A percentile compares a stretch with the other conserved stretches of the same genome.
phyloP scores from a whole-genome alignment of 1,140 invertebrate genomes.

The Drosophila setifemur region DNA sequence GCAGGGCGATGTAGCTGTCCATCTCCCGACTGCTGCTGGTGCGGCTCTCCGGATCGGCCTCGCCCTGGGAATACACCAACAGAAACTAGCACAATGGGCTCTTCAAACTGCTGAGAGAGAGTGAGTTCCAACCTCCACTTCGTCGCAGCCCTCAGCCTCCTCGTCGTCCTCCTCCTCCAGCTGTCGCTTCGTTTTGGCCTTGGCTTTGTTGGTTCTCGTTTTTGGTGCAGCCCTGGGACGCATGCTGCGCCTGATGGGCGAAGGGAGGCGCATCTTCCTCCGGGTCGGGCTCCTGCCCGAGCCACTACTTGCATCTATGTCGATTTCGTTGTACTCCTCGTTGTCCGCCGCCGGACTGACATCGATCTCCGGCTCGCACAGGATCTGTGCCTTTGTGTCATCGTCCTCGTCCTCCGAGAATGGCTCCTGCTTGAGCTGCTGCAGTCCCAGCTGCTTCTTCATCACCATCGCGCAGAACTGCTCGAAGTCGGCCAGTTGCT shows the following conservation, averaged over 20 bases:
- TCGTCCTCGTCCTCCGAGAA: constrained; percentile 20
- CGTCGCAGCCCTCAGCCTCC: background rate
- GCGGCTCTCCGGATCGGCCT: constrained; percentile 1
- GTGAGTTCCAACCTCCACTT: no score
- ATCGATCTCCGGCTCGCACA: constrained; percentile 46
- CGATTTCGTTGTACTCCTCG: constrained; percentile 36
- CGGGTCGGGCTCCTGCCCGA: background rate
- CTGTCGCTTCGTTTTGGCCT: constrained; percentile 16
- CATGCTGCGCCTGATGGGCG: constrained; percentile 26
- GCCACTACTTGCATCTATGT: constrained; percentile 4
- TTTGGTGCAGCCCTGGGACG: constrained; percentile 8
- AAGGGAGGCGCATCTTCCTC: background rate
- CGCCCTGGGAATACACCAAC: no score
- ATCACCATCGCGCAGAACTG: constrained; percentile 41
- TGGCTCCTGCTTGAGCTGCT: constrained; percentile 34
- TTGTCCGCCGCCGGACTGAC: constrained; percentile 18
- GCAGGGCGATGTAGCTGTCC: constrained; percentile 26
- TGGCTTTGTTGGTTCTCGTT: background rate
- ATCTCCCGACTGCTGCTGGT: constrained; percentile 24
- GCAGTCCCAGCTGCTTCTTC: constrained; percentile 34
- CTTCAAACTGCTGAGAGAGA: no score
- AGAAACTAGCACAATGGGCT: no score
- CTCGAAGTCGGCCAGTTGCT: constrained; percentile 41
- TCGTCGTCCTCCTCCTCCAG: constrained; percentile 4
- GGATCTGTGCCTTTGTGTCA: constrained; percentile 25